phyloP scores from a whole-genome alignment of 2,113 vertebrate species.

The Pteruthius melanotis region DNA sequence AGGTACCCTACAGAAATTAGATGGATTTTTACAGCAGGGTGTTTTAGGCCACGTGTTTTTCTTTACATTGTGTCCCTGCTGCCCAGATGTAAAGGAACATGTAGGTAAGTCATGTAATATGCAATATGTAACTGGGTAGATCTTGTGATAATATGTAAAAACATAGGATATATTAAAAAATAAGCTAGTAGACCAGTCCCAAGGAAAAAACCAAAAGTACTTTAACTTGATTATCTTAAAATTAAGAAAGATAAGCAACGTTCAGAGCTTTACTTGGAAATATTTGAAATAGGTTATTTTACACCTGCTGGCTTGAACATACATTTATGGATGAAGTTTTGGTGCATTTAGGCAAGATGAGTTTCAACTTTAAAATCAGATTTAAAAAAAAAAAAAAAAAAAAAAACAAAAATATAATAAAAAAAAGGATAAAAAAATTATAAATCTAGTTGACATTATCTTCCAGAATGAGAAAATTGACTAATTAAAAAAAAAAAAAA shows the following conservation, averaged over 20 bases:
- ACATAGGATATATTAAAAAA: background rate
- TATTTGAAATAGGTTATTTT: background rate
- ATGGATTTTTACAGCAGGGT: background rate
- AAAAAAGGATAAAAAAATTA: background rate
- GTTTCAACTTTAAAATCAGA: background rate
- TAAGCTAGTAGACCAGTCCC: background rate
- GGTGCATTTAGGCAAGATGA: background rate
- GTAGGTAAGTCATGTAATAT: background rate
- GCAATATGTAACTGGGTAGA: background rate
- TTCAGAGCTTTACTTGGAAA: background rate
- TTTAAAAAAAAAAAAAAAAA: background rate
- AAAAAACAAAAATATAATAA: background rate
- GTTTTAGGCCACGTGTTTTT: background rate
- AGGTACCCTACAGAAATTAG: background rate
- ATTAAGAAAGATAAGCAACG: background rate
- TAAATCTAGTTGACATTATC: background rate
- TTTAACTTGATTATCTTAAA: background rate
- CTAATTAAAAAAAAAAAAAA: background rate
- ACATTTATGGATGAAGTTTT: background rate
- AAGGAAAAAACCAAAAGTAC: background rate
- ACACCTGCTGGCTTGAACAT: background rate
- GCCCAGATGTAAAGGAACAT: background rate
- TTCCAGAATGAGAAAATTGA: background rate
- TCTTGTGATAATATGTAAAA: background rate
- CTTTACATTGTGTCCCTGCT: background rate